Conservation (phyloP, 2,888 invertebrate genomes). For the Cephus rjabovi region DNA sequence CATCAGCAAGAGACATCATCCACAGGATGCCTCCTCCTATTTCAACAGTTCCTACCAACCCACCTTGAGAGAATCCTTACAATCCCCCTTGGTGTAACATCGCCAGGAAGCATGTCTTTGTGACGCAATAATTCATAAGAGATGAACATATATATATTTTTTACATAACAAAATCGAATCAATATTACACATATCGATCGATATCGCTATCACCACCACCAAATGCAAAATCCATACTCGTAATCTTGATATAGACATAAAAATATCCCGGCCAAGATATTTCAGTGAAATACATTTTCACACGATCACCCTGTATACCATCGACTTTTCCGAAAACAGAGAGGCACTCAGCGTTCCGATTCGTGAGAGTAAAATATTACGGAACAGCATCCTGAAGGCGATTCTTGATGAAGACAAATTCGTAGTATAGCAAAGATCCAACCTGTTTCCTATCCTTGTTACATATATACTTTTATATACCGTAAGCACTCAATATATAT, state of each 20-base stretch:
- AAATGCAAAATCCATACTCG: neutral
- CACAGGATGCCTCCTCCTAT: neutral
- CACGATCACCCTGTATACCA: neutral
- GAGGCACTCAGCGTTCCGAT: neutral
- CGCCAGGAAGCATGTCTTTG: neutral
- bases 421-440: neutral
- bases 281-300: neutral
- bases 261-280: neutral
- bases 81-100: neutral
- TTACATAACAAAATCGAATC: neutral
- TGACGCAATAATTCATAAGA: neutral
- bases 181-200: neutral
- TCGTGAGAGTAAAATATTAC: neutral
- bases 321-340: neutral
- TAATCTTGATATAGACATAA: too few relatives aligned
- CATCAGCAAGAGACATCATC: neutral
- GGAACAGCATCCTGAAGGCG: neutral
- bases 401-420: conserved; percentile 5
- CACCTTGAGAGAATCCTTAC: neutral
- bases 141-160: neutral
- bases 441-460: neutral
- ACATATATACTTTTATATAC: neutral
- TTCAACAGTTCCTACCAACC: neutral
- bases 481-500: neutral
- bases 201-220: neutral